Evolutionary conservation across 2,113 vertebrate species (phyloP).

Genomic region (Pampusana beccarii): DNA sequence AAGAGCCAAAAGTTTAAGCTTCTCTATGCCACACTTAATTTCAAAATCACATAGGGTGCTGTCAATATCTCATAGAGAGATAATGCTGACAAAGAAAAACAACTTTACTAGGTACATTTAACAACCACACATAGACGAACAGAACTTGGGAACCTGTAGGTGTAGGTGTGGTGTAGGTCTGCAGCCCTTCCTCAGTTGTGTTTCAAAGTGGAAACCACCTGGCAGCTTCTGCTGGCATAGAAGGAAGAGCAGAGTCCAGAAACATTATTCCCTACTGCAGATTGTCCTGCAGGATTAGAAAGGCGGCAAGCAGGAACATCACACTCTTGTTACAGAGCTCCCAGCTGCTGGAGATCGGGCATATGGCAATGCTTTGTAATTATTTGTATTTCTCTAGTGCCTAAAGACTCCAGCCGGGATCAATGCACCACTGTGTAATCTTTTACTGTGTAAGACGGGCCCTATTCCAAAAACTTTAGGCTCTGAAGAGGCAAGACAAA

Average conservation of each 20-base stretch:
- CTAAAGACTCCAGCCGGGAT: neutral
- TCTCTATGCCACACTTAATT: neutral
- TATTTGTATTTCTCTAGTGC: neutral
- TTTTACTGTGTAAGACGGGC: neutral
- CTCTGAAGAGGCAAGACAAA: neutral
- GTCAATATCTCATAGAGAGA: neutral
- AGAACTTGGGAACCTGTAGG: neutral
- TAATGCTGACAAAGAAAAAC: neutral
- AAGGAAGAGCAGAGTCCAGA: neutral
- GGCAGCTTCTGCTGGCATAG: neutral
- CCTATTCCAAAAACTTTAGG: neutral
- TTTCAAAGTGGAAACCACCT: neutral
- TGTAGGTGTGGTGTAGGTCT: neutral
- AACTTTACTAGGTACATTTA: neutral
- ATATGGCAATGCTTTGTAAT: neutral
- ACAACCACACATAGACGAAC: neutral
- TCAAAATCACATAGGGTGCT: neutral
- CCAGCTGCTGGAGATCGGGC: neutral
- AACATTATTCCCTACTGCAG: neutral
- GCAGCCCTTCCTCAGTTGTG: neutral
- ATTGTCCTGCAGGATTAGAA: neutral
- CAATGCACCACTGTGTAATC: neutral
- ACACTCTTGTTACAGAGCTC: neutral
- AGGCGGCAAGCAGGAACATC: neutral
- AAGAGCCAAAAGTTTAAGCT: neutral